phyloP scores from a whole-genome alignment of 2,797 vertebrate genomes.

The Mycteria americana region DNA sequence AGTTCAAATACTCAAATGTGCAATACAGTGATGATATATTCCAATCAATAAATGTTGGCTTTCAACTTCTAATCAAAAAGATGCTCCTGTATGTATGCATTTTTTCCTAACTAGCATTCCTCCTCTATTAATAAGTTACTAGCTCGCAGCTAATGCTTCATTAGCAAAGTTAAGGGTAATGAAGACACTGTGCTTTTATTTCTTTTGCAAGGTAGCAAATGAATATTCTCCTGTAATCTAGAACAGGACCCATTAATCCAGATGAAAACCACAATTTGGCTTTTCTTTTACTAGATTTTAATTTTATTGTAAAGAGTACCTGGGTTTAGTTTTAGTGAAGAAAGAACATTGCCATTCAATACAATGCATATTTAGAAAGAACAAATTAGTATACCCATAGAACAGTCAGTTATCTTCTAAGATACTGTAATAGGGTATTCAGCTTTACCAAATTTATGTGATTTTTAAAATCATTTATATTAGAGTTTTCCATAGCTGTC shows the following conservation, averaged over 20 bases:
- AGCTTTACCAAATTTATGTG: neutral
- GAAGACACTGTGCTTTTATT: neutral
- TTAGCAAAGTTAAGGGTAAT: neutral
- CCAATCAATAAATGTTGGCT: neutral
- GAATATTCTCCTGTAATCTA: neutral
- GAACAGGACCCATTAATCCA: neutral
- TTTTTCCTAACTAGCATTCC: neutral
- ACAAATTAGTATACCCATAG: neutral
- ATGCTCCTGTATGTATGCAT: neutral
- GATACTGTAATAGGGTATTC: neutral
- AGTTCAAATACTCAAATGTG: neutral
- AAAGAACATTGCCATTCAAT: neutral
- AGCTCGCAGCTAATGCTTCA: neutral
- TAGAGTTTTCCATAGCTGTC: neutral
- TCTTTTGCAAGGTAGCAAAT: neutral
- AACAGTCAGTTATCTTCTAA: neutral
- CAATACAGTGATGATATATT: neutral
- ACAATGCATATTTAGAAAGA: neutral
- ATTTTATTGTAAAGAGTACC: neutral
- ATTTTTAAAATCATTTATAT: neutral
- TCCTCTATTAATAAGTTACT: neutral
- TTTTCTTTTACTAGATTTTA: neutral
- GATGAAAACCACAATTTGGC: neutral
- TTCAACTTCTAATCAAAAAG: neutral
- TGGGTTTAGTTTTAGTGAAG: neutral